Percentiles rank a stretch among this genome's conserved stretches.
phyloP scores from a whole-genome alignment of 1,140 invertebrate genomes.

The Hormaphis cornu region DNA sequence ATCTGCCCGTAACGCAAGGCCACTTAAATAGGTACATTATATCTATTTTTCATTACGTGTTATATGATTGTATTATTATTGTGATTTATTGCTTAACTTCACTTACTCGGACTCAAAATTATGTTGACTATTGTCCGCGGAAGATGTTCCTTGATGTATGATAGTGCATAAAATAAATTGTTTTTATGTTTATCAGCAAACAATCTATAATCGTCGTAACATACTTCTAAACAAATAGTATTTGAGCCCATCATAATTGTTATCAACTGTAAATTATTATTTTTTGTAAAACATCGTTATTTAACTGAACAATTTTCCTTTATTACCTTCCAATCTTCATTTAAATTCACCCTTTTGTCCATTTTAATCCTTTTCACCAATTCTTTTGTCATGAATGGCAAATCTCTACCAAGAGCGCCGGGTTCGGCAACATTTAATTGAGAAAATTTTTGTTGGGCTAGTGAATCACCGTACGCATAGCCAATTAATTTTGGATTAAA shows the following conservation, averaged over 20 bases:
- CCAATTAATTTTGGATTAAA: slow-evolving; percentile 56
- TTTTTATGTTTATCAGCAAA: slow-evolving; percentile 47
- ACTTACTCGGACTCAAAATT: slow-evolving; percentile 61
- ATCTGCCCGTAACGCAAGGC: too few species aligned
- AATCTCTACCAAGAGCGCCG: slow-evolving; percentile 50
- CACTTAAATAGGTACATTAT: too few species aligned
- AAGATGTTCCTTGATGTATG: slow-evolving; percentile 54
- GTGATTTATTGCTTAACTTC: background rate
- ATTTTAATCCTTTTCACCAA: slow-evolving; percentile 52
- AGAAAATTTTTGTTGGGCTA: slow-evolving; percentile 44
- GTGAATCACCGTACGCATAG: slow-evolving; percentile 46
- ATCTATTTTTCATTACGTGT: too few species aligned
- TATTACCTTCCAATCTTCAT: slow-evolving; percentile 58
- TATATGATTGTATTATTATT: too few species aligned
- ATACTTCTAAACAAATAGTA: slow-evolving; percentile 71
- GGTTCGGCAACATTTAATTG: slow-evolving; percentile 54
- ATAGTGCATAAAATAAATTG: slow-evolving; percentile 54
- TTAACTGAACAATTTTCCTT: background rate
- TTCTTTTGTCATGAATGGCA: slow-evolving; percentile 52
- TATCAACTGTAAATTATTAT: slow-evolving; percentile 48
- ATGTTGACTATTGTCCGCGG: slow-evolving; percentile 68
- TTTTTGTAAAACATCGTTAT: background rate
- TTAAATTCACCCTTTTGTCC: slow-evolving; percentile 50
- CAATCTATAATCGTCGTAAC: slow-evolving; percentile 51
- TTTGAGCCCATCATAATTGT: slow-evolving; percentile 76